Evolutionary conservation across 2,888 invertebrate genomes (phyloP).

Genomic region (Isoperla grammatica): DNA sequence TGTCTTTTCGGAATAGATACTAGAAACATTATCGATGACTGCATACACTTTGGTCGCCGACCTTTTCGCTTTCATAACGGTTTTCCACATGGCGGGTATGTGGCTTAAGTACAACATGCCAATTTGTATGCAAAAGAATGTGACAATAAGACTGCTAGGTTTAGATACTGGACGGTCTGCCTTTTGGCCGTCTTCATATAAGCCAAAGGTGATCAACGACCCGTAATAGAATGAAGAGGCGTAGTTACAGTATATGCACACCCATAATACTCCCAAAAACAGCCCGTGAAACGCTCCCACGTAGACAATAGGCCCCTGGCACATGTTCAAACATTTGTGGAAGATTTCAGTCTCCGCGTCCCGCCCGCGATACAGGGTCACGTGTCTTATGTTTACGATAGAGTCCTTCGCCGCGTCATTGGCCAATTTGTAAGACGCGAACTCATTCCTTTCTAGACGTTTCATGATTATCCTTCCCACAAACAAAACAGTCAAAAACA

Average conservation of each 20-base stretch:
- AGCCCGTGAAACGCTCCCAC: conserved; percentile 24
- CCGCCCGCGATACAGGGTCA: conserved; percentile 41
- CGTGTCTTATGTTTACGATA: conserved; percentile 39
- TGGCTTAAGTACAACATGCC: conserved; percentile 26
- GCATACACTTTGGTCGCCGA: not conserved
- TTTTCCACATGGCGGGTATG: conserved; percentile 17
- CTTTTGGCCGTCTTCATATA: conserved; percentile 8
- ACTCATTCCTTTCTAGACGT: conserved; percentile 31
- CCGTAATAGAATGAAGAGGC: conserved; percentile 29
- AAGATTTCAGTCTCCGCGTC: conserved; percentile 37
- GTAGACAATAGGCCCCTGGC: conserved; percentile 22
- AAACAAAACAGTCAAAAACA: conserved; percentile 40
- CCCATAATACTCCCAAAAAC: conserved; percentile 25
- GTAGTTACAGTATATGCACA: conserved; percentile 29
- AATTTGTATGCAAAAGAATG: conserved; percentile 29
- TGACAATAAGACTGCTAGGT: conserved; percentile 25
- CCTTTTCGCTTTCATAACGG: not conserved
- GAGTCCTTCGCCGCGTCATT: conserved; percentile 41
- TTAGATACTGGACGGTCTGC: too few relatives aligned
- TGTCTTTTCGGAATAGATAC: conserved; percentile 6
- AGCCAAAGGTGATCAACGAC: conserved; percentile 19
- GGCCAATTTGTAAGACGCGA: conserved; percentile 44
- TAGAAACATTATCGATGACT: too few relatives aligned
- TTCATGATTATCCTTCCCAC: conserved; percentile 39
- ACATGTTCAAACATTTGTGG: conserved; percentile 11